Evolutionary conservation across 2,797 vertebrate species (phyloP), one percentile per base, ranked within the genome.

Genomic region (Remorina albescens): DNA sequence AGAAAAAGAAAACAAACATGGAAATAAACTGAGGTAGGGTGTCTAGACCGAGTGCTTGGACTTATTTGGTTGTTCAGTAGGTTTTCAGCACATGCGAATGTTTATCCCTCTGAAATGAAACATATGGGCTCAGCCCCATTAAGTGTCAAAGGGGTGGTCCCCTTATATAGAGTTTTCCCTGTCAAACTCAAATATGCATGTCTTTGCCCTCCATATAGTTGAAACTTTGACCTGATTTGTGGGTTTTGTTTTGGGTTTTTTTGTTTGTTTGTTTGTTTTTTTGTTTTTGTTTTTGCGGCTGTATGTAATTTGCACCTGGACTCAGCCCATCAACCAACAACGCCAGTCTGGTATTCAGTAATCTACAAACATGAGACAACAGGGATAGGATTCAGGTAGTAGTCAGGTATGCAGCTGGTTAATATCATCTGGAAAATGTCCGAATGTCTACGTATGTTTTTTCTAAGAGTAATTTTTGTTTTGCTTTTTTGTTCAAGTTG

Each of bases 31-130:
- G 85, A 82, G 75, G 74, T 76, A 76, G 81, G 55, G 67, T 71
- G 89, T 92, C 91, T 92, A 83, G 88, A 91, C 91, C 71, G 4
- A 72, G 80, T 46, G 57, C 80, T 80, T 67, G 80, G 82, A 80
- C 68, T 77, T 73, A 34, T 87, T 81, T 77, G 84, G 65, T 86
- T 66, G 36, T 86, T 74, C 25, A 16, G 80, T 71, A 50, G 68
- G 57, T 60, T 88, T 88, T 87, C 78, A 89, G 78, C 93, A 91
- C 85, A 92, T 93, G 90, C 88, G 82, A 91, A 88, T 93, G 90
- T 94, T 93, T 94, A 92, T 92, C 78, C 71, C 85, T 90, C 71
- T 88, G 89, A 91, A 91, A 87, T 82, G 76, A 85, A 88, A 85
- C 90, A 74, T 89, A 82, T 78, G 79, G 76, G 70, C 81, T 50